Percentiles rank a stretch among this genome's conserved stretches.
Conservation (phyloP, 2,113 vertebrate species). For the Calyptomena viridis region DNA sequence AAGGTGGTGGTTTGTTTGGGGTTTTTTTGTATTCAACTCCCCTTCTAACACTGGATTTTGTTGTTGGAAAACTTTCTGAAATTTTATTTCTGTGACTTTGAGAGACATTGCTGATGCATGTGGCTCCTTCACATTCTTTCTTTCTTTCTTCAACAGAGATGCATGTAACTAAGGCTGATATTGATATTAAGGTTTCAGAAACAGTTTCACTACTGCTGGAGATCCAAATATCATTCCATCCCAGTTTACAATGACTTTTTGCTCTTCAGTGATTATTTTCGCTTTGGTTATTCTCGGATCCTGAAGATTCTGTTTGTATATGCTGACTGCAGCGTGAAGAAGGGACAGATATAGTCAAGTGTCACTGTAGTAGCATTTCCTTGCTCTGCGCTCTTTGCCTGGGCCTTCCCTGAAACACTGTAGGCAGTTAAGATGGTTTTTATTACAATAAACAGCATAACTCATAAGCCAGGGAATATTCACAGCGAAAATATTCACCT, state of each 20-base stretch:
- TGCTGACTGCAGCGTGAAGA: not conserved
- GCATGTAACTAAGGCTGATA: not conserved
- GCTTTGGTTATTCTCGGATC: not conserved
- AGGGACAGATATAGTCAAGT: not conserved
- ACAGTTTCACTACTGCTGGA: not conserved
- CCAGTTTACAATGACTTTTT: not conserved
- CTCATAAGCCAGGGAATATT: not conserved
- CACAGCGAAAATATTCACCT: not conserved
- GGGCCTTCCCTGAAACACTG: not conserved
- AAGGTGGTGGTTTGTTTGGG: not conserved
- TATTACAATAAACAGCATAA: not conserved
- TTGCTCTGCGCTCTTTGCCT: not conserved
- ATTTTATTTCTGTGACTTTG: not conserved
- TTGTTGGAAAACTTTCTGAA: not conserved
- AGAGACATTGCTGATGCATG: accelerated
- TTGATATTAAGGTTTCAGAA: not conserved
- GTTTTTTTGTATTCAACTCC: not conserved
- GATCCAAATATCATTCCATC: not conserved
- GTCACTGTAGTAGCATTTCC: not conserved
- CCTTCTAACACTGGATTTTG: not conserved
- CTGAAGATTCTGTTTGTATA: not conserved
- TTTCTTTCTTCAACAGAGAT: not conserved
- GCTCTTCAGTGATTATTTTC: not conserved
- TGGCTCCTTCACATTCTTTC: not conserved
- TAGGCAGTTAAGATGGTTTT: not conserved